These are phyloP conservation scores for Triplophysa tibetana DNA, from an alignment of 2,113 vertebrate species.

Conservation along the genomic window DNA sequence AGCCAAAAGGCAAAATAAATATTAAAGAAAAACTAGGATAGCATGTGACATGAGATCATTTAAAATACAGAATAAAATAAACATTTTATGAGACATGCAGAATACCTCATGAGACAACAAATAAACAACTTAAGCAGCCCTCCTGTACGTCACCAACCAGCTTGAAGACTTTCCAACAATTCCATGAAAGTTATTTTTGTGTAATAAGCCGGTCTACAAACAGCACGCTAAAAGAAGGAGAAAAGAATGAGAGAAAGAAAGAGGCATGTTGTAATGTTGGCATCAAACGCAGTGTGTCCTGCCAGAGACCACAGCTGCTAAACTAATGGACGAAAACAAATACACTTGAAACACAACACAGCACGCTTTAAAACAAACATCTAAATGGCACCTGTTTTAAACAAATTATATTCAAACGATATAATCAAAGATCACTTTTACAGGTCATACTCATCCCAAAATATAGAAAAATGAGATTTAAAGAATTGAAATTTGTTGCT, in stretches of 20 bases:
- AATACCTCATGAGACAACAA: background rate
- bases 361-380: background rate
- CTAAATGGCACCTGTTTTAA: background rate
- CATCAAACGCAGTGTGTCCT: background rate
- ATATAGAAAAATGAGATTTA: too few species aligned
- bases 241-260: background rate
- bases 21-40: too few species aligned
- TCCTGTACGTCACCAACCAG: background rate
- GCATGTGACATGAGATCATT: too few species aligned
- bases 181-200: slow-evolving; percentile 8
- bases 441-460: too few species aligned
- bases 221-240: background rate
- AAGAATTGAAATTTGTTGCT: too few species aligned
- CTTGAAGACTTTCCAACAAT: slow-evolving; percentile 25
- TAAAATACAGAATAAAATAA: too few species aligned
- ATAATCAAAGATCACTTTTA: background rate
- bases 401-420: background rate
- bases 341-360: slow-evolving; percentile 17
- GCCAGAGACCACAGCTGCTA: slow-evolving; percentile 33
- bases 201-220: slow-evolving; percentile 2
- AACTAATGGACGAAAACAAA: slow-evolving; percentile 19
- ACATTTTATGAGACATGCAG: too few species aligned
- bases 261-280: background rate
- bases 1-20: too few species aligned
- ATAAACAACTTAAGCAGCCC: background rate